Percentiles rank a stretch among this genome's conserved stretches.
phyloP scores from a whole-genome alignment of 2,888 invertebrate species.

The Epinotia ramella region DNA sequence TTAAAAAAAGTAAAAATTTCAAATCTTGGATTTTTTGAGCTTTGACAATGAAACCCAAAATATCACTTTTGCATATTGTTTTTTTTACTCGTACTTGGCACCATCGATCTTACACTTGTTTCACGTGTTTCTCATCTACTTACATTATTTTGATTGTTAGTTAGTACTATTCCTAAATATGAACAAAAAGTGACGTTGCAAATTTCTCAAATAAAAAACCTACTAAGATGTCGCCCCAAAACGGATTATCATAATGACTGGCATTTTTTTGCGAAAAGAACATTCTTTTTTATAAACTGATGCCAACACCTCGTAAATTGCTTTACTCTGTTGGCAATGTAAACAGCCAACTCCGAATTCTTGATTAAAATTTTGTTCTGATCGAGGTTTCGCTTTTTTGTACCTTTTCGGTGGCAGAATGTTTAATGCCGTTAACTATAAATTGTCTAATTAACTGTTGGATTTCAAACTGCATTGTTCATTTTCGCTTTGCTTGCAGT shows the following conservation, averaged over 20 bases:
- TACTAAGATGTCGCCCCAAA: not conserved
- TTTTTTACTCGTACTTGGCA: no score
- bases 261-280: not conserved
- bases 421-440: not conserved
- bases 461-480: not conserved
- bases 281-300: not conserved
- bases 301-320: conserved; percentile 3
- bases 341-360: not conserved
- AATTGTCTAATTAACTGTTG: not conserved
- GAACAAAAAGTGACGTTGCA: not conserved
- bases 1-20: no score
- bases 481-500: not conserved
- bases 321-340: conserved; percentile 7
- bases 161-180: no score
- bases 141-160: no score
- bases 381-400: conserved; percentile 2
- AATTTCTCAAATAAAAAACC: not conserved
- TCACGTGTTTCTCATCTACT: no score
- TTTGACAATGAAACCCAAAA: no score
- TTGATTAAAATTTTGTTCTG: conserved; percentile 12
- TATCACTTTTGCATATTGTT: no score
- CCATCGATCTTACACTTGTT: no score
- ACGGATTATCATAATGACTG: not conserved
- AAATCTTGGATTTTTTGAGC: no score
- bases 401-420: not conserved